Evolutionary conservation across 2,113 vertebrate genomes (phyloP), one percentile per base, ranked within the genome.

Genomic region (Psettodes erumei): DNA sequence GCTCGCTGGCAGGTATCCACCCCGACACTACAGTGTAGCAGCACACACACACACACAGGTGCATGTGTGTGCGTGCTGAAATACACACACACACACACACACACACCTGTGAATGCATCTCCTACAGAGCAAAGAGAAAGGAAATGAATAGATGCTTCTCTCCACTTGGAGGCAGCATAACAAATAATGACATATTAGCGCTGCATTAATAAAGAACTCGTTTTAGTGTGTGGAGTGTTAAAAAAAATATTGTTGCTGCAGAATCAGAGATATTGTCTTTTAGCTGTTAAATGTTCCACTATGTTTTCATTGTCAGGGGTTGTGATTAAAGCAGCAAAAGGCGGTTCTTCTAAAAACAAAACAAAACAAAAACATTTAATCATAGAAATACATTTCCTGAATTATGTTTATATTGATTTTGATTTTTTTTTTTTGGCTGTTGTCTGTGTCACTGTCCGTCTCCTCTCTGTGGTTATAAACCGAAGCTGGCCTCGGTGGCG

Each of bases 1-100:
- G 91, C 88, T 90, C 85, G 12, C 75, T 69, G 83, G 87, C 91
- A 83, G 88, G 64, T 76, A 38, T 76, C 66, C 68, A 61, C 73
- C 35, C 40, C 55, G 32, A 65, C 70, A 71, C 32, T 32, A 64
- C 66, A 48, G 28, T 42, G 43, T 27, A 5, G 56, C 42, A 28
- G 27, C 66, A 45, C 76, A 70, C n/a, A 62, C 51, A 53, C 60
- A 50, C 48, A 43, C 19, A 13, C 25, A 19, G 9, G 16, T 32
- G n/a, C n/a, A n/a, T n/a, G n/a, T n/a, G n/a, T n/a, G n/a, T n/a
- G n/a, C n/a, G n/a, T n/a, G n/a, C n/a, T n/a, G n/a, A n/a, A n/a
- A n/a, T n/a, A n/a, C n/a, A n/a, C n/a, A n/a, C n/a, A n/a, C 48
- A 50, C n/a, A 3, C 50, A 28, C 23, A 32, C n/a, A 40, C 32